phyloP scores from a whole-genome alignment of 2,888 invertebrate species.

The Philonicus albiceps region DNA sequence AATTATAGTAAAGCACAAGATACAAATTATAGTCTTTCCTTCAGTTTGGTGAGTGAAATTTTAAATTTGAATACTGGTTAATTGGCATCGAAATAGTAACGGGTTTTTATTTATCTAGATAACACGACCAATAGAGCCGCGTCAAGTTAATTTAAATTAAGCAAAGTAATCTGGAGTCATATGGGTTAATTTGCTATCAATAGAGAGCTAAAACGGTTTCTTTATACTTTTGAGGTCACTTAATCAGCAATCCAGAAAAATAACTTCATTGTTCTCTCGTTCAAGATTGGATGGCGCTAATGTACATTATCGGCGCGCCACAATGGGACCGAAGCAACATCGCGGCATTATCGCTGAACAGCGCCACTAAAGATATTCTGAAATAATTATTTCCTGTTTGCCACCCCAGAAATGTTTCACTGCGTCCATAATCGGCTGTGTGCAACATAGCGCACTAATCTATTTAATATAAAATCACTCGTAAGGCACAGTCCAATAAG shows the following conservation, averaged over 20 bases:
- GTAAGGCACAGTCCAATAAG: not conserved
- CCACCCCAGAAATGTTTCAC: not conserved
- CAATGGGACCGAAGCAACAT: not conserved
- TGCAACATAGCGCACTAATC: not conserved
- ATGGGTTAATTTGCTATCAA: not conserved
- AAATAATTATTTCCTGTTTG: not conserved
- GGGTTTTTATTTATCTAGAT: not conserved
- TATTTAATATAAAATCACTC: not conserved
- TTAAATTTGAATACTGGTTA: not conserved
- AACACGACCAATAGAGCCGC: not conserved
- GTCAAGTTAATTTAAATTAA: not conserved
- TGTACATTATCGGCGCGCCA: not conserved
- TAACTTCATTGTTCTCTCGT: not conserved
- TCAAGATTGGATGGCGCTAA: not conserved
- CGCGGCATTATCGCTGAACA: not conserved
- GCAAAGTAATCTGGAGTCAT: not conserved
- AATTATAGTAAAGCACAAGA: too few species aligned
- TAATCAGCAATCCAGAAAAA: not conserved
- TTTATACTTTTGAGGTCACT: not conserved
- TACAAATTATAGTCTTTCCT: too few species aligned
- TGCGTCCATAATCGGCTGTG: not conserved
- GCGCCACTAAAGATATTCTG: not conserved
- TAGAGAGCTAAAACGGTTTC: not conserved
- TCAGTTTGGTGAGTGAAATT: not conserved
- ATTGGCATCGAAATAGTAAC: not conserved